Percentiles rank a stretch among this genome's conserved stretches.
Evolutionary conservation across 2,888 invertebrate genomes (phyloP).

Genomic region (Lasioglossum figueresi): DNA sequence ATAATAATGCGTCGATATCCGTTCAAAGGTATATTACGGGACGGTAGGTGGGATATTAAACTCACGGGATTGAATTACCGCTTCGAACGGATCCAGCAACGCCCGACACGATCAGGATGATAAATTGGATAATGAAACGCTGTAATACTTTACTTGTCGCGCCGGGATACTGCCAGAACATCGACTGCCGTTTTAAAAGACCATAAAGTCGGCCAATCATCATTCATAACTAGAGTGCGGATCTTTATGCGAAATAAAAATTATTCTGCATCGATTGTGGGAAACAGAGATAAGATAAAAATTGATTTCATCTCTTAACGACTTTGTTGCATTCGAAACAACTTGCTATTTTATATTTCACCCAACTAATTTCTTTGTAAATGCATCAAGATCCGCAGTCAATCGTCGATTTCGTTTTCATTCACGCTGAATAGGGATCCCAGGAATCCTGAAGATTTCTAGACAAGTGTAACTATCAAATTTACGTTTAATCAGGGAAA

Average conservation of each 20-base stretch:
- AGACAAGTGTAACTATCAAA: background rate
- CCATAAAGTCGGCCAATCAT: background rate
- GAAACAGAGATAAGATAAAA: too few relatives aligned
- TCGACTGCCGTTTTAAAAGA: background rate
- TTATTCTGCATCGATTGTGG: too few relatives aligned
- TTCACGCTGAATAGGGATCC: background rate
- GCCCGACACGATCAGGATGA: background rate
- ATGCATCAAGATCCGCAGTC: too few relatives aligned
- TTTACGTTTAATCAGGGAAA: background rate
- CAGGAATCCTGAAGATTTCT: background rate
- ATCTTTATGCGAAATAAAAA: too few relatives aligned
- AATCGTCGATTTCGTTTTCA: too few relatives aligned
- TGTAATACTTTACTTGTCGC: background rate
- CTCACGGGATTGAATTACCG: background rate
- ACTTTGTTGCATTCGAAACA: too few relatives aligned
- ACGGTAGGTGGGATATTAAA: constrained; percentile 16
- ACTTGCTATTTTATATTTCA: too few relatives aligned
- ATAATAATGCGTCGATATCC: constrained; percentile 25
- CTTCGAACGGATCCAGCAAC: background rate
- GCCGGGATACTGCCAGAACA: background rate
- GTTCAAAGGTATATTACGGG: constrained; percentile 12
- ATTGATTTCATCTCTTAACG: too few relatives aligned
- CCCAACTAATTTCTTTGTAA: too few relatives aligned
- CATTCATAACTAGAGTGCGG: background rate
- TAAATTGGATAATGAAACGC: background rate